phyloP scores from a whole-genome alignment of 35 echinoderm and acorn worm species.

The Ophiothrix spiculata region DNA sequence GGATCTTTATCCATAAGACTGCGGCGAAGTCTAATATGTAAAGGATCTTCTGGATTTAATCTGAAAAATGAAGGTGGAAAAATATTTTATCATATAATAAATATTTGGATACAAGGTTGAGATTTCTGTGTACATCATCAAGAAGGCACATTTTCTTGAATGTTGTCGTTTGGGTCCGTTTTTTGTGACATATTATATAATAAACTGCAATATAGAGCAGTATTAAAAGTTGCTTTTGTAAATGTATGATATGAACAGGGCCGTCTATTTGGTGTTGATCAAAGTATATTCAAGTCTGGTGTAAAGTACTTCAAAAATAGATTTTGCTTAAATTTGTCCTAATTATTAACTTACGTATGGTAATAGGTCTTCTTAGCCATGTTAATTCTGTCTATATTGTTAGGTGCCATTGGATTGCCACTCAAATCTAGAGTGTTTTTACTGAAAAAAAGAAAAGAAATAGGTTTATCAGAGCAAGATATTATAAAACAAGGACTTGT shows the following conservation, averaged over 20 bases:
- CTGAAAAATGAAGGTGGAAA: constrained; percentile 10
- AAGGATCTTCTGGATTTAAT: constrained; percentile 67
- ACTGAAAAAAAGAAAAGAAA: constrained; percentile 32
- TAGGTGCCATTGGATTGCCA: constrained; percentile 68
- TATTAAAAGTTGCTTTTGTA: not conserved
- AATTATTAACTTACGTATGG: constrained; percentile 60
- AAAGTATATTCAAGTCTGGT: not conserved
- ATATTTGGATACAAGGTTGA: not conserved
- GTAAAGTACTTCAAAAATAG: not conserved
- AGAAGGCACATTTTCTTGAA: not conserved
- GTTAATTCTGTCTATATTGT: constrained; percentile 56
- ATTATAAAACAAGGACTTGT: no score
- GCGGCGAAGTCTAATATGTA: constrained; percentile 67
- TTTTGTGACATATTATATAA: not conserved
- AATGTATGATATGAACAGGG: not conserved
- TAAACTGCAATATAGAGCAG: not conserved
- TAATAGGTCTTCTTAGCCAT: constrained; percentile 93
- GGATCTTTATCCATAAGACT: constrained; percentile 63
- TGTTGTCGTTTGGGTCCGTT: not conserved
- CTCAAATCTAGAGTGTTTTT: constrained; percentile 87
- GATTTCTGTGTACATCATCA: not conserved
- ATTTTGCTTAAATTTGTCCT: not conserved
- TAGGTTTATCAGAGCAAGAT: no score
- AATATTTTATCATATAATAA: not conserved
- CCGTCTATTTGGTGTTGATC: not conserved